Percentiles rank a stretch among this genome's conserved stretches.
These are phyloP conservation scores for Gadus chalcogrammus DNA, from an alignment of 2,113 vertebrate genomes.

Conservation along the genomic window DNA sequence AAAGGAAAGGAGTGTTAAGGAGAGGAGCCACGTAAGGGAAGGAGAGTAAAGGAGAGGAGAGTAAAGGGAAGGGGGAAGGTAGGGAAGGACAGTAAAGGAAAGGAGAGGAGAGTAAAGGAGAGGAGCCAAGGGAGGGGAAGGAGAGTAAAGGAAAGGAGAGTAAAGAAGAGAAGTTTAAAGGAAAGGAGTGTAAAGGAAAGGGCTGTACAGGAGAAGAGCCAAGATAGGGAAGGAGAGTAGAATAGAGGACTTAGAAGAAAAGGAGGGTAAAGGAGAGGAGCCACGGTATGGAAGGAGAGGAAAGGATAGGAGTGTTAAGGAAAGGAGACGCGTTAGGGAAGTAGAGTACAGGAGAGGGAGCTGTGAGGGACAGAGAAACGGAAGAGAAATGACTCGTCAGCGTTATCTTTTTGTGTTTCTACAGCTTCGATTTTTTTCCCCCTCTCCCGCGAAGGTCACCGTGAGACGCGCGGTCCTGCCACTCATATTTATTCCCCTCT, in stretches of 20 bases:
- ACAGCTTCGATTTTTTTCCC: constrained; percentile 39
- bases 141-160: too few relatives aligned
- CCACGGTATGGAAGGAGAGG: too few relatives aligned
- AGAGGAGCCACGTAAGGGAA: not conserved
- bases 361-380: constrained; percentile 29
- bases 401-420: constrained; percentile 50
- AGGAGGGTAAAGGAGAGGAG: too few relatives aligned
- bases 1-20: not conserved
- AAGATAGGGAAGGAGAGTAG: too few relatives aligned
- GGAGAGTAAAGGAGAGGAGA: not conserved
- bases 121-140: too few relatives aligned
- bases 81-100: constrained; percentile 7
- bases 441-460: constrained; percentile 32
- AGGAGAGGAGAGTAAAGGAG: too few relatives aligned
- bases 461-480: constrained; percentile 14
- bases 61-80: not conserved
- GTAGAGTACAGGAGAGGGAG: constrained; percentile 13
- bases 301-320: too few relatives aligned
- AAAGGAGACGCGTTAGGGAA: too few relatives aligned
- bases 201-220: too few relatives aligned
- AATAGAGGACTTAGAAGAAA: too few relatives aligned
- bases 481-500: constrained; percentile 12
- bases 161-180: too few relatives aligned
- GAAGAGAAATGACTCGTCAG: constrained; percentile 48
- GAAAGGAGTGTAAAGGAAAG: too few relatives aligned